These are phyloP conservation scores for Rhinophrynus dorsalis DNA, from an alignment of 2,797 vertebrate genomes.

Conservation along the genomic window DNA sequence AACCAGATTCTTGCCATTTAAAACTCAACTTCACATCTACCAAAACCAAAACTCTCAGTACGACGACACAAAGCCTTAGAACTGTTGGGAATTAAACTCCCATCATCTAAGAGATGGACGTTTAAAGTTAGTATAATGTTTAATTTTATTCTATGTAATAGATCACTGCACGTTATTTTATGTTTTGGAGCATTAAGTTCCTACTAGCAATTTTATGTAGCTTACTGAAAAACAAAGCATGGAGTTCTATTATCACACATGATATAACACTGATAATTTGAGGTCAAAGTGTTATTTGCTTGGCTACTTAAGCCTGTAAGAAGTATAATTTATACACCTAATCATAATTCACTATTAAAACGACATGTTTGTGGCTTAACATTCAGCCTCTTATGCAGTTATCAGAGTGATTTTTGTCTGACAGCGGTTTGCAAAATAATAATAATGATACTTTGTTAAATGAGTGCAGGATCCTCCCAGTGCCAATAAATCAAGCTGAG, in stretches of 20 bases:
- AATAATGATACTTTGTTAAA: constrained; percentile 52
- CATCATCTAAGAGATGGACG: too few relatives aligned
- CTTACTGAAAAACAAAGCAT: not conserved
- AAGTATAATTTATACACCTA: constrained; percentile 8
- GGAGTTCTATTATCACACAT: not conserved
- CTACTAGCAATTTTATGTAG: not conserved
- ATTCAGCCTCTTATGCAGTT: constrained; percentile 21
- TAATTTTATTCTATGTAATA: not conserved
- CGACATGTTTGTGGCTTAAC: constrained; percentile 35
- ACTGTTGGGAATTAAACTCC: too few relatives aligned
- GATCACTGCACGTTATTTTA: not conserved
- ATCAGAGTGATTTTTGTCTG: constrained; percentile 13
- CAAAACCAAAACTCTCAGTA: too few relatives aligned
- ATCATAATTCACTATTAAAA: constrained; percentile 35
- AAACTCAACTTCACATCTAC: too few relatives aligned
- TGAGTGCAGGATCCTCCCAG: constrained; percentile 58
- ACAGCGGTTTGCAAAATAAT: constrained; percentile 43
- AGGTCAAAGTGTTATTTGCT: not conserved
- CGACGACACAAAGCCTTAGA: too few relatives aligned
- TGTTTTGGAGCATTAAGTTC: not conserved
- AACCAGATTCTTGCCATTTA: too few relatives aligned
- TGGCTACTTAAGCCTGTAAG: constrained; percentile 8
- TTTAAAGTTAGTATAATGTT: not conserved
- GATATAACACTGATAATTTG: not conserved
- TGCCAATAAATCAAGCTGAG: constrained; percentile 63